Evolutionary conservation across 2,113 vertebrate genomes (phyloP), one percentile per base, ranked within the genome.

Genomic region (Grammomys surdaster): DNA sequence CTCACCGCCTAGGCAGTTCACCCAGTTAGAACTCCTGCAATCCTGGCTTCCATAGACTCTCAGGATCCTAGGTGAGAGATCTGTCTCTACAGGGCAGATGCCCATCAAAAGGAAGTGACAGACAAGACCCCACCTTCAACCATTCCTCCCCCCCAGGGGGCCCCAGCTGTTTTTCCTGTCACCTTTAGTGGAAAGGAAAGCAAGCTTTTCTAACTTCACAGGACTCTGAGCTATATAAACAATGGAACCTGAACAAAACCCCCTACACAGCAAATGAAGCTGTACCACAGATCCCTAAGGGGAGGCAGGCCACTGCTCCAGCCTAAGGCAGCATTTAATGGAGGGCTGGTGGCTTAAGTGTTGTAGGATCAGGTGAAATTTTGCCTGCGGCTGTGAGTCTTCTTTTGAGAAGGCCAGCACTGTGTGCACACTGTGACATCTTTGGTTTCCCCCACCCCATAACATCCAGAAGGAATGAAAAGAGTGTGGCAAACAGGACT

Each of bases 161-260:
- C 33, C 20, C 22, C 58, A 0, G 58, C 40, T 95, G 92, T 65
- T 95, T 90, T 75, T 80, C 72, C 75, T 60, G 58, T 78, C 86
- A 87, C 97, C 85, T 96, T 94, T 43, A 63, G 90, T 86, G 81
- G 77, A 76, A 93, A 91, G 72, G 69, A 97, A 96, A 94, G 86
- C 77, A 7, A 89, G 63, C 78, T 97, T 96, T 96, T 94, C 94
- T 96, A 91, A 96, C 96, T 93, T 76, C 88, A 70, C 0, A 51
- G 76, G 86, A 92, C 69, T 46, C 91, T 58, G 93, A 89, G 86
- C 95, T 97, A 9, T 87, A 91, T 95, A 92, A 97, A 94, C 91
- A 93, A 56, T 48, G 67, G 80, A 89, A 78, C 69, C 86, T 82
- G 88, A 92, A 63, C 88, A 65, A 48, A 96, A 40, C 87, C 84